phyloP scores from a whole-genome alignment of 2,113 vertebrate genomes.

The Holacanthus passer region DNA sequence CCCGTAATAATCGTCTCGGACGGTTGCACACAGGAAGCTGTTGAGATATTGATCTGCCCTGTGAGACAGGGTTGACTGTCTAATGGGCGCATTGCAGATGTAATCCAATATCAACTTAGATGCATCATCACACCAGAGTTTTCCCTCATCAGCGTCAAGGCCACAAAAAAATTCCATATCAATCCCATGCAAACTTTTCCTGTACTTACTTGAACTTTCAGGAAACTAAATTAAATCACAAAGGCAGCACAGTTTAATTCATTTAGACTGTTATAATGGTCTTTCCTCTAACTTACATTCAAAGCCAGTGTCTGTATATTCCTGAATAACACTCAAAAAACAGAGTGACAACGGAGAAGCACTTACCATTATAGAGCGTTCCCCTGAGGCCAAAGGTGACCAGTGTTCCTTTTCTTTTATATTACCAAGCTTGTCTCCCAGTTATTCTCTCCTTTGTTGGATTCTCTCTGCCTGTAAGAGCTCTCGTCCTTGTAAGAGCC shows the following conservation, averaged over 20 bases:
- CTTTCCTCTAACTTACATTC: not conserved
- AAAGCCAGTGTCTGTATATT: conserved; percentile 27
- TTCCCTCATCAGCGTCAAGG: not conserved
- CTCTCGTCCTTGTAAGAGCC: conserved; percentile 29
- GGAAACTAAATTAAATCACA: not conserved
- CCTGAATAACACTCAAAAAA: not conserved
- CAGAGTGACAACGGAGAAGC: not conserved
- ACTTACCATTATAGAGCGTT: conserved; percentile 59
- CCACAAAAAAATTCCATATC: not conserved
- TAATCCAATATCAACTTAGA: conserved; percentile 59
- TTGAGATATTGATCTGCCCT: conserved; percentile 49
- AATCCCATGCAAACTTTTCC: not conserved
- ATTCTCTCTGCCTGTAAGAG: not conserved
- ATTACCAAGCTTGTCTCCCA: conserved; percentile 22
- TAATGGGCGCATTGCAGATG: conserved; percentile 70
- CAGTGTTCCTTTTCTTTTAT: conserved; percentile 10
- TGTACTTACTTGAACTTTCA: conserved; percentile 6
- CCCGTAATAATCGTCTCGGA: not conserved
- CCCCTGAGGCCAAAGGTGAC: not conserved
- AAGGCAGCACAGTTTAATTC: not conserved
- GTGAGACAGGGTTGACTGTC: conserved; percentile 14
- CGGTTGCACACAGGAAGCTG: conserved; percentile 11
- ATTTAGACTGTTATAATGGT: not conserved
- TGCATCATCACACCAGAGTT: conserved; percentile 23
- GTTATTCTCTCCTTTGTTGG: conserved; percentile 1